Evolutionary conservation across 92 coral and sea anemone species (phyloP), one percentile per base, ranked within the genome.

Genomic region (Desmophyllum pertusum): DNA sequence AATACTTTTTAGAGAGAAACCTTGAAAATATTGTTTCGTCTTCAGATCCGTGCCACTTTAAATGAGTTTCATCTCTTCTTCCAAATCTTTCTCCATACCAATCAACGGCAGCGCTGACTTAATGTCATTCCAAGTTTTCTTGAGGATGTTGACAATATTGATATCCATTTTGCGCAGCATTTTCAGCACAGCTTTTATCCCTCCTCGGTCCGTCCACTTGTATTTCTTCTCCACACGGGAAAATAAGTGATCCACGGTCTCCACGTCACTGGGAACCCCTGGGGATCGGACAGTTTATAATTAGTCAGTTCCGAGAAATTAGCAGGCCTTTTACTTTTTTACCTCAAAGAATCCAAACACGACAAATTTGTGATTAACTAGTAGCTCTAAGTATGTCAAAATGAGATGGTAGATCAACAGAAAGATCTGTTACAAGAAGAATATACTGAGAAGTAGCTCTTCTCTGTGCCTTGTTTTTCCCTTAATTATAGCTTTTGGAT

Each of bases 41-140:
- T 4, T 53, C 30, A 21, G 21, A 3, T 35, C 45, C 6, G 25
- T 4, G 10, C 25, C 63, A 55, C 40, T 29, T 63, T 84, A n/a
- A n/a, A n/a, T 64, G 27, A 72, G 30, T 51, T 67, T 50, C 46
- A 92, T 50, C 52, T 91, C 95, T 15, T 66, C 69, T 14, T 86
- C 90, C 18, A 92, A 23, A 76, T 64, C 76, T 33, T 48, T 69
- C 36, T 83, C 72, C 80, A 92, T 89, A 30, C 93, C 93, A 64
- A 76, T 61, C 89, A 92, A 81, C 39, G 88, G 80, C 72, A 92
- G 55, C 13, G 38, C 29, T 23, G 76, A 61, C 80, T 88, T 88
- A 61, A 91, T 41, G 3, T 85, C 92, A 70, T 70, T 83, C 95
- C 95, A 91, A 81, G 87, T 66, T 72, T 85, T 90, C 81, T 83